A percentile compares a stretch with the other conserved stretches of the same genome.
Conservation (phyloP, 2,797 vertebrate species). For the Megalops cyprinoides region DNA sequence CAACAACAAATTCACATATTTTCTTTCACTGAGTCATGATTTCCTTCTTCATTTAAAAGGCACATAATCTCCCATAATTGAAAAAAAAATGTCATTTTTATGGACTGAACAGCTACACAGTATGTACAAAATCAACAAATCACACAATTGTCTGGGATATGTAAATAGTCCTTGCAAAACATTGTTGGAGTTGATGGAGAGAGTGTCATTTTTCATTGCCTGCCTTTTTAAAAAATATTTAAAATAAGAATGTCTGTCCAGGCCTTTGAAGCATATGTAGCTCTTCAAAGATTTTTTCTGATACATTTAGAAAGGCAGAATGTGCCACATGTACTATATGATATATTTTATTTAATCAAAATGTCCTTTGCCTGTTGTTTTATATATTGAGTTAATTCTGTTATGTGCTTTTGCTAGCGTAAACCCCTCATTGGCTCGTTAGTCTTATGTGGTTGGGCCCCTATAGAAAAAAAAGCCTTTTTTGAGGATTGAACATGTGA, state of each 20-base stretch:
- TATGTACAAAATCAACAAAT: too few relatives aligned
- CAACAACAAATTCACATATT: too few relatives aligned
- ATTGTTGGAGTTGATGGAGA: not conserved
- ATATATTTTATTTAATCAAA: constrained; percentile 15
- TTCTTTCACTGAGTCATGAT: too few relatives aligned
- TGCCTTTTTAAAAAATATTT: not conserved
- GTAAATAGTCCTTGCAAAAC: not conserved
- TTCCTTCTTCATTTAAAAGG: too few relatives aligned
- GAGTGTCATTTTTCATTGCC: not conserved
- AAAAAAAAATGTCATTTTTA: too few relatives aligned
- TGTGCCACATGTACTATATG: too few relatives aligned
- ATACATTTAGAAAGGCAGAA: too few relatives aligned
- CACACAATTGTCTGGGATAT: too few relatives aligned
- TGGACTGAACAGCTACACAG: too few relatives aligned
- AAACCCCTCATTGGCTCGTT: constrained; percentile 14
- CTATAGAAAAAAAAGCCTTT: constrained; percentile 19
- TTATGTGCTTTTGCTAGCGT: not conserved
- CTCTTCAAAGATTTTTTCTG: too few relatives aligned
- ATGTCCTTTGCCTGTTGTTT: constrained; percentile 10
- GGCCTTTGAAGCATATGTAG: too few relatives aligned
- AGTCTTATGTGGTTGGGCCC: constrained; percentile 36
- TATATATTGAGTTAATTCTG: constrained; percentile 26
- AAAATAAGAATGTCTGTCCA: not conserved
- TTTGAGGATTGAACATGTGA: constrained; percentile 36
- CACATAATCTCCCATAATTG: too few relatives aligned